Evolutionary conservation across 2,113 vertebrate genomes (phyloP).

Genomic region (Gopherus evgoodei): DNA sequence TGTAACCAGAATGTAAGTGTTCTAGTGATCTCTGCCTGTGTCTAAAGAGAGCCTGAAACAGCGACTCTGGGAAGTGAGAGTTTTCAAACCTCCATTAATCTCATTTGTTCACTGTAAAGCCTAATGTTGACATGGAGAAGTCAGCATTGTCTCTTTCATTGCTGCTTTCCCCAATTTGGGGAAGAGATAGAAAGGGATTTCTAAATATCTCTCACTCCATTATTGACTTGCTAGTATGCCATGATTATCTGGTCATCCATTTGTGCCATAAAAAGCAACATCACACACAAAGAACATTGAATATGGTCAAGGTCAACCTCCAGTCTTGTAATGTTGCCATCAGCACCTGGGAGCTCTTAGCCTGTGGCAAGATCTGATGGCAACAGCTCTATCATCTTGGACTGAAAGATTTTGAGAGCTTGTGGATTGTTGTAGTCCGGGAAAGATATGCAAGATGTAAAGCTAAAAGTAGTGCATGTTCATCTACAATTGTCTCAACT

Average conservation of each 20-base stretch:
- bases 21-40: constrained; percentile 13
- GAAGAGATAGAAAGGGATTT: background rate
- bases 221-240: background rate
- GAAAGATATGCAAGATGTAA: background rate
- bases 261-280: background rate
- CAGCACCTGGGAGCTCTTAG: background rate
- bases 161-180: constrained; percentile 49
- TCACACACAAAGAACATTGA: background rate
- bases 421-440: background rate
- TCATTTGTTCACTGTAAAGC: constrained; percentile 53
- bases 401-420: background rate
- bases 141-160: constrained; percentile 58
- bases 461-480: background rate
- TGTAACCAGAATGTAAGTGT: constrained; percentile 5
- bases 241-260: background rate
- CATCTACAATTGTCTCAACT: background rate
- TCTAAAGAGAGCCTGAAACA: background rate
- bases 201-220: background rate
- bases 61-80: background rate
- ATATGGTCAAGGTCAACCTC: background rate
- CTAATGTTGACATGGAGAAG: constrained; percentile 62
- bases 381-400: background rate
- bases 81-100: constrained; percentile 13
- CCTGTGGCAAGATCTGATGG: background rate
- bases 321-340: background rate